A percentile compares a stretch with the other conserved stretches of the same genome.
Conservation (phyloP, 1,140 invertebrate genomes). For the Phymorhynchus buccinoides region DNA sequence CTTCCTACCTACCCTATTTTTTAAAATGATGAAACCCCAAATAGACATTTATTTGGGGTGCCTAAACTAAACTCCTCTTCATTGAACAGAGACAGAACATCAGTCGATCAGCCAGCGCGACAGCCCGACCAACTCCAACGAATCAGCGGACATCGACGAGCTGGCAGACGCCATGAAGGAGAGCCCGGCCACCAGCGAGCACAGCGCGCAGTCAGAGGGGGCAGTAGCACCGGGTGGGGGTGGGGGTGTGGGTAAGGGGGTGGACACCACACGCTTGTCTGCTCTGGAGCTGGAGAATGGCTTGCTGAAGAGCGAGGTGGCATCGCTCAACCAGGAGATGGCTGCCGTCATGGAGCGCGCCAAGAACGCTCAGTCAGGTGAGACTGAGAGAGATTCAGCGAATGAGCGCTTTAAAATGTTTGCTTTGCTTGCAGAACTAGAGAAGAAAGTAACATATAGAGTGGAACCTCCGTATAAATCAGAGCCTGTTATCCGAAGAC, state of each 20-base stretch:
- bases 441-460: neutral
- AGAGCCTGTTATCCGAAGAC: too few species aligned
- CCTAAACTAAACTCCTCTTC: too few species aligned
- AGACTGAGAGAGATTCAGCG: too few species aligned
- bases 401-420: neutral
- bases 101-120: slow-evolving; percentile 50
- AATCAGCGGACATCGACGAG: slow-evolving; percentile 60
- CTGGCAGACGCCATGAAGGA: slow-evolving; percentile 66
- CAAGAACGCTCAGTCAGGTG: slow-evolving; percentile 77
- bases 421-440: neutral
- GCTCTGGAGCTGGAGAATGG: slow-evolving; percentile 73
- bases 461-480: neutral
- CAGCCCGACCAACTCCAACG: slow-evolving; percentile 59
- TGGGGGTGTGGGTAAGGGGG: too few species aligned
- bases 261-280: slow-evolving; percentile 55
- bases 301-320: slow-evolving; percentile 77
- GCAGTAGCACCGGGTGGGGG: slow-evolving; percentile 46
- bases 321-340: slow-evolving; percentile 77
- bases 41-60: too few species aligned
- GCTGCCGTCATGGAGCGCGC: slow-evolving; percentile 75
- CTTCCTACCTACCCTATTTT: too few species aligned
- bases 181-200: slow-evolving; percentile 63
- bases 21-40: too few species aligned
- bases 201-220: slow-evolving; percentile 57
- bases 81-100: slow-evolving; percentile 31